These are phyloP conservation scores for Neostethus bicornis DNA, from an alignment of 2,797 vertebrate species.

Conservation along the genomic window DNA sequence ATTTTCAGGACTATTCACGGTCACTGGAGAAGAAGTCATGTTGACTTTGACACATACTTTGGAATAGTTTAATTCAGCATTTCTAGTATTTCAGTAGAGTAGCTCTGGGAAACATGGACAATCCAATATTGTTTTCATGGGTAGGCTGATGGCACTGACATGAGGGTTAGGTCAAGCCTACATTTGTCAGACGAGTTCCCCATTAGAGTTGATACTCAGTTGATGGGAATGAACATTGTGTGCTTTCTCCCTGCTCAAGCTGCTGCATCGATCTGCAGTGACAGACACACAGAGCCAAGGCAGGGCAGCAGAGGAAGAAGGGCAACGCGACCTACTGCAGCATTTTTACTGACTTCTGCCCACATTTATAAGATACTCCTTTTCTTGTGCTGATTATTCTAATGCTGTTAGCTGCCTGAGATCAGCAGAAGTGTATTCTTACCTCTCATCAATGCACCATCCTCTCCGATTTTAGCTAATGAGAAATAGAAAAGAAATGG, in stretches of 20 bases:
- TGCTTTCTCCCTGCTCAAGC: constrained; percentile 34
- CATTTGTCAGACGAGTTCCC: constrained; percentile 37
- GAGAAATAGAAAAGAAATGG: constrained; percentile 19
- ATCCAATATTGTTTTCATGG: constrained; percentile 30
- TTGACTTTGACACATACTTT: constrained; percentile 28
- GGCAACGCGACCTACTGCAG: constrained; percentile 33
- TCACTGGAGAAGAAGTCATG: constrained; percentile 7
- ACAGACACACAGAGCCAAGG: constrained; percentile 34
- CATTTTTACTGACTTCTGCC: constrained; percentile 25
- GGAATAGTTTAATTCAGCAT: constrained; percentile 15
- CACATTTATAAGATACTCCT: constrained; percentile 19
- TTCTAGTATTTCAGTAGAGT: too few relatives aligned
- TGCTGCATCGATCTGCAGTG: constrained; percentile 56
- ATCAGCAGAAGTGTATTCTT: constrained; percentile 3
- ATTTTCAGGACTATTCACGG: constrained; percentile 1
- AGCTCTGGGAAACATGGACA: constrained; percentile 10
- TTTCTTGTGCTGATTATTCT: constrained; percentile 18
- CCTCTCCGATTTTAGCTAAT: constrained; percentile 24
- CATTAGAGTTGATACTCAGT: constrained; percentile 53
- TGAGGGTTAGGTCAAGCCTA: constrained; percentile 39
- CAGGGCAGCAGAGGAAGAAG: constrained; percentile 21
- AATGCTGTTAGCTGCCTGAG: constrained; percentile 6
- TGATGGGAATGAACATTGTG: constrained; percentile 48
- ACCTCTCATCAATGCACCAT: constrained; percentile 8
- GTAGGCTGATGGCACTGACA: constrained; percentile 38